These are phyloP conservation scores for Eulacestoma nigropectus DNA, from an alignment of 2,113 vertebrate genomes.

Conservation along the genomic window DNA sequence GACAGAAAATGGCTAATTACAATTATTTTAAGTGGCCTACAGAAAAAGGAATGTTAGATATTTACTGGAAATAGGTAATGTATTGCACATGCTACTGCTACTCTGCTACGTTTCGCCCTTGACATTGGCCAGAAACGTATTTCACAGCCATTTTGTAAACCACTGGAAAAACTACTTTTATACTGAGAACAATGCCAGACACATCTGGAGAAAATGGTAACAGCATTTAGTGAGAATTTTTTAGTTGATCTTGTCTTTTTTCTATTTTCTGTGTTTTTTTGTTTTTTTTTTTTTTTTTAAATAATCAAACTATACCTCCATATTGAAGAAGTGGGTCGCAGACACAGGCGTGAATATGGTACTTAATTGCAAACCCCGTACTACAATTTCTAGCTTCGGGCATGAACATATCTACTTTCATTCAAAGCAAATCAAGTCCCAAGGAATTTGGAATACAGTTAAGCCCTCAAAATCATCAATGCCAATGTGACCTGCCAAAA, in stretches of 20 bases:
- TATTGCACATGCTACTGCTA: neutral
- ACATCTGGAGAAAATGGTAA: neutral
- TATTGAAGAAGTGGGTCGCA: neutral
- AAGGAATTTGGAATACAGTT: neutral
- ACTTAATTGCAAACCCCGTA: neutral
- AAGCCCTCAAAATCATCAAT: neutral
- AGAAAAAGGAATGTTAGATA: neutral
- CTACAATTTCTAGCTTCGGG: neutral
- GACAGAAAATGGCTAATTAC: neutral
- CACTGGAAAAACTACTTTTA: neutral
- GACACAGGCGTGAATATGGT: neutral
- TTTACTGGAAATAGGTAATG: neutral
- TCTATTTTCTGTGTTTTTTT: neutral
- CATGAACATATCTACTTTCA: neutral
- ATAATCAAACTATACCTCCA: neutral
- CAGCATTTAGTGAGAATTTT: neutral
- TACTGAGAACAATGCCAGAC: neutral
- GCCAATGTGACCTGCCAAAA: neutral
- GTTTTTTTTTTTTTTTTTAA: neutral
- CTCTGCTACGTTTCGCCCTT: neutral
- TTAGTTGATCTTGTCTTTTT: neutral
- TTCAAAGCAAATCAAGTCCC: neutral
- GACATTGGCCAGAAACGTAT: neutral
- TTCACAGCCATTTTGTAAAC: neutral
- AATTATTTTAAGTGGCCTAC: neutral